Percentiles rank a stretch among this genome's conserved stretches.
Conservation (phyloP, 1,140 invertebrate genomes). For the Bombus pyrosoma region DNA sequence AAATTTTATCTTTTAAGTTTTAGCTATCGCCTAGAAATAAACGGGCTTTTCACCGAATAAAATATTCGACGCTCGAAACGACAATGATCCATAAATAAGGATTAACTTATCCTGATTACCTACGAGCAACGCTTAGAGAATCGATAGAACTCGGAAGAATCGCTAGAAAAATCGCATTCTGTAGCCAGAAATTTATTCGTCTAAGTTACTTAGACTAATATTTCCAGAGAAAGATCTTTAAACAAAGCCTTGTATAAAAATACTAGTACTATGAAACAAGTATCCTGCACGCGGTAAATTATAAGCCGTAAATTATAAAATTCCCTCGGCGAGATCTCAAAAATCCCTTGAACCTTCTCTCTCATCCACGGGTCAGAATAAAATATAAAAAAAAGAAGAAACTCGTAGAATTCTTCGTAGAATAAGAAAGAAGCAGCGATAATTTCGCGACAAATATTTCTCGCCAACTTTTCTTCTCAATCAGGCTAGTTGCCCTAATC, state of each 20-base stretch:
- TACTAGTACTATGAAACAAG: background rate
- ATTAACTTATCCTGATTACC: too few relatives aligned
- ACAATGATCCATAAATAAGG: too few relatives aligned
- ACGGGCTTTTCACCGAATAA: too few relatives aligned
- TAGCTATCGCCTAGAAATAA: too few relatives aligned
- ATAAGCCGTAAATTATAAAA: background rate
- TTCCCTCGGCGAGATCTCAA: background rate
- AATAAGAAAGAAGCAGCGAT: background rate
- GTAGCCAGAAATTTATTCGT: background rate
- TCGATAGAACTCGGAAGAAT: background rate
- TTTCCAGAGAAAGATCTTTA: background rate
- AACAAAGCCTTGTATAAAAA: background rate
- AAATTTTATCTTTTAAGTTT: too few relatives aligned
- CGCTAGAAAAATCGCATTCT: background rate
- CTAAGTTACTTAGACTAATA: background rate
- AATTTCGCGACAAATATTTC: conserved; percentile 11
- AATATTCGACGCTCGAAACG: too few relatives aligned
- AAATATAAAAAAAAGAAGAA: background rate
- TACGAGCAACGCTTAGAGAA: background rate
- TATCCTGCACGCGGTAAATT: background rate
- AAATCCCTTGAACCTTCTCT: background rate
- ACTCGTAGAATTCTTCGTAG: background rate
- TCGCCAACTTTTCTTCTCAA: background rate
- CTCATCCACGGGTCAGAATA: background rate
- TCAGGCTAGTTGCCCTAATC: conserved; percentile 12